These are phyloP conservation scores for Sphaeridia pumilis DNA, from an alignment of 2,888 invertebrate species.

Conservation along the genomic window DNA sequence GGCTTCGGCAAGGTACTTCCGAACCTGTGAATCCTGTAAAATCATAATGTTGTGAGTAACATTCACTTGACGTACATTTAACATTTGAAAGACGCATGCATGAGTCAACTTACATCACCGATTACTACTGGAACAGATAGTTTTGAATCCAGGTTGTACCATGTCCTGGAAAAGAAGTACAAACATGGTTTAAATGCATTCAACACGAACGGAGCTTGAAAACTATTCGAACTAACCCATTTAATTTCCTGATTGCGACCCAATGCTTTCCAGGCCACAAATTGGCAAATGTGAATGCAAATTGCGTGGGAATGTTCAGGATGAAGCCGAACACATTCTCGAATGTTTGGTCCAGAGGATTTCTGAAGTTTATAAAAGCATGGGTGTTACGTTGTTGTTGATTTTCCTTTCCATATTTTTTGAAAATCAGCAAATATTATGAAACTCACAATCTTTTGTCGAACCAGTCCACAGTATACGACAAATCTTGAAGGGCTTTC, in stretches of 20 bases:
- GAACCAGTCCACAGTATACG: slow-evolving; percentile 89
- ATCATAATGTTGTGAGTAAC: background rate
- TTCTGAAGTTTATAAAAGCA: no score
- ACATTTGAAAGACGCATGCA: background rate
- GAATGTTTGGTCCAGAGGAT: slow-evolving; percentile 62
- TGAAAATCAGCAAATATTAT: background rate
- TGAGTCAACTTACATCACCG: slow-evolving; percentile 54
- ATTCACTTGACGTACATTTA: background rate
- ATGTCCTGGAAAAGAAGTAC: background rate
- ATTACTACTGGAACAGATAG: slow-evolving; percentile 67
- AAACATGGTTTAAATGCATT: background rate
- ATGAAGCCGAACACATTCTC: slow-evolving; percentile 79
- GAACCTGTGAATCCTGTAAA: slow-evolving; percentile 5
- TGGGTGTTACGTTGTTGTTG: no score
- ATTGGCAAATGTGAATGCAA: slow-evolving; percentile 3
- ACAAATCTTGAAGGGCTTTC: slow-evolving; percentile 76
- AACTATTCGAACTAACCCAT: slow-evolving; percentile 7
- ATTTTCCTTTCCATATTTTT: no score
- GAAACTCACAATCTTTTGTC: slow-evolving; percentile 80
- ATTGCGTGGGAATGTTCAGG: slow-evolving; percentile 69
- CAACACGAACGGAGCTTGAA: background rate
- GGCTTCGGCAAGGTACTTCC: slow-evolving; percentile 1
- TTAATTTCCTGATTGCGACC: slow-evolving; percentile 45
- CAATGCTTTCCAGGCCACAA: slow-evolving; percentile 64
- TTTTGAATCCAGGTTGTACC: slow-evolving; percentile 88